These are phyloP conservation scores for Masticophis lateralis DNA, from an alignment of 2,797 vertebrate genomes.

Conservation along the genomic window DNA sequence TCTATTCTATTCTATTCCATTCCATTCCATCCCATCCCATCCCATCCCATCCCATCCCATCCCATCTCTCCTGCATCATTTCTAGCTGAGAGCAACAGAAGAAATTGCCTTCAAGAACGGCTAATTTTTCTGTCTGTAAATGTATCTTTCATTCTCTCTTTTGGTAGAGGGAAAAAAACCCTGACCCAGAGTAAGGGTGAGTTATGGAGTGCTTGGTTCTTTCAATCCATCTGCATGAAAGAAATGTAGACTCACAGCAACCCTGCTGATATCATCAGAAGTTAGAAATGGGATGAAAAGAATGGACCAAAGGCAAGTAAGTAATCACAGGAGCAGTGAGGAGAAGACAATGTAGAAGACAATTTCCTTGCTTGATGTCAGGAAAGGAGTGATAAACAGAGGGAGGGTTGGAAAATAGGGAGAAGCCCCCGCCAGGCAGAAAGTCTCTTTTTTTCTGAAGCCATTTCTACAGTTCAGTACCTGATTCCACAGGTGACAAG, in stretches of 20 bases:
- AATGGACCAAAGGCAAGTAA: conserved; percentile 41
- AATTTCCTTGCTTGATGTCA: not conserved
- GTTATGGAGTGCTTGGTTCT: not conserved
- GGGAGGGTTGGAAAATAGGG: not conserved
- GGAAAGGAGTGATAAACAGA: not conserved
- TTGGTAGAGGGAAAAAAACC: not conserved
- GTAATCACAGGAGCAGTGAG: conserved; percentile 35
- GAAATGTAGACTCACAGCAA: conserved; percentile 41
- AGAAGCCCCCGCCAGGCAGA: not conserved
- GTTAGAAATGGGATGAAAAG: conserved; percentile 41
- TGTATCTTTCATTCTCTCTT: not conserved
- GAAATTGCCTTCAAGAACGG: not conserved
- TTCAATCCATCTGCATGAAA: conserved; percentile 11
- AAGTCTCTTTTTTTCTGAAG: not conserved
- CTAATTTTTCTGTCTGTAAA: not conserved
- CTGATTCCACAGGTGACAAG: not conserved
- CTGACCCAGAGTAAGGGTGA: not conserved
- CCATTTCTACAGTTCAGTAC: not conserved
- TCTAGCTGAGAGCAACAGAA: rapidly evolving
- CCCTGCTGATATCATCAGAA: conserved; percentile 47
- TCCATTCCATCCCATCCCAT: rapidly evolving
- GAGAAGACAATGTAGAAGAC: conserved; percentile 39
- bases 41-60: no score
- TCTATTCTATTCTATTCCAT: not conserved
- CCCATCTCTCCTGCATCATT: rapidly evolving